Conservation (phyloP, 2,797 vertebrate genomes). For the Tympanoctomys barrerae region DNA sequence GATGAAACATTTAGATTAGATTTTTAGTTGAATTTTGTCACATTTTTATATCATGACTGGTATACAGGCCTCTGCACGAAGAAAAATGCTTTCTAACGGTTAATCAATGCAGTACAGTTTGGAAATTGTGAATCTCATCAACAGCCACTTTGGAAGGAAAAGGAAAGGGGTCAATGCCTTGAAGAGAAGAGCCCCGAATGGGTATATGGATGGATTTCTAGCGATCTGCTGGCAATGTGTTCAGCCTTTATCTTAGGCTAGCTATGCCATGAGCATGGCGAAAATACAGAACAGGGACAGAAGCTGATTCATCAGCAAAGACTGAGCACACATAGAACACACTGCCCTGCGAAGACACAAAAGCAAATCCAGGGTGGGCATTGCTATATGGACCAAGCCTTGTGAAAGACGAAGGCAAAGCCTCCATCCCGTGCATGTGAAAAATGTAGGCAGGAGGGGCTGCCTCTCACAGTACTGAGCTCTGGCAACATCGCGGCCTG, state of each 20-base stretch:
- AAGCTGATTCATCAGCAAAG: background rate
- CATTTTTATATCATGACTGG: slow-evolving; percentile 19
- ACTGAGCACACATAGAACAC: background rate
- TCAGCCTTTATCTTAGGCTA: background rate
- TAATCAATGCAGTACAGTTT: background rate
- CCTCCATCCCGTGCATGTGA: background rate
- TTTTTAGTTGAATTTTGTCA: slow-evolving; percentile 41
- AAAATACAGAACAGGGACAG: background rate
- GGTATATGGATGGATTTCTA: background rate
- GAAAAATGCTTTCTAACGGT: slow-evolving; percentile 29
- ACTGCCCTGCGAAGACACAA: background rate
- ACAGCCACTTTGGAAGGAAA: background rate
- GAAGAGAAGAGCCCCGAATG: background rate
- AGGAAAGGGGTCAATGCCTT: background rate
- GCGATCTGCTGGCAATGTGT: background rate
- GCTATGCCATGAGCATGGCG: background rate
- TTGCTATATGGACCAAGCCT: background rate
- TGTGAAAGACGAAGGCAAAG: background rate
- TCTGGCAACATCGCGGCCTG: background rate
- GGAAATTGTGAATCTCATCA: slow-evolving; percentile 29
- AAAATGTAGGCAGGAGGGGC: background rate
- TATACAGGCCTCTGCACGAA: background rate
- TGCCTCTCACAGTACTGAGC: background rate
- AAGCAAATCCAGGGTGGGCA: background rate
- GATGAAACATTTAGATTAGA: slow-evolving; percentile 17